These are phyloP conservation scores for Pluvianellus socialis DNA, from an alignment of 2,113 vertebrate species.

Conservation along the genomic window DNA sequence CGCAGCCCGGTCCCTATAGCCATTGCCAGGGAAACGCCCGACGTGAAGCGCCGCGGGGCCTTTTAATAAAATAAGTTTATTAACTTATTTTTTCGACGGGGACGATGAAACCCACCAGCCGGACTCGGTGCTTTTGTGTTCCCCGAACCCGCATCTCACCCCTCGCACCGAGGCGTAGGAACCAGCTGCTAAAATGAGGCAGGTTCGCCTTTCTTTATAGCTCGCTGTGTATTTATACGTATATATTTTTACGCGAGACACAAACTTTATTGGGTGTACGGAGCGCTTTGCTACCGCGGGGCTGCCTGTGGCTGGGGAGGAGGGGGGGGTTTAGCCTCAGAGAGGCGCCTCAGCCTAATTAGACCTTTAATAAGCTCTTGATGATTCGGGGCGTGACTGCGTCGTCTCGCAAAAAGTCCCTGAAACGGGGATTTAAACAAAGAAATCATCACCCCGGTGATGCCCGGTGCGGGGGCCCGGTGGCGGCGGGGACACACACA, in stretches of 20 bases:
- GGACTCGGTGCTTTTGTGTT: neutral
- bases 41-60: neutral
- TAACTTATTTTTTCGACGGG: neutral
- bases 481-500: neutral
- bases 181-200: neutral
- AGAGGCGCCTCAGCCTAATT: constrained; percentile 8
- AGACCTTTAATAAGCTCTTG: constrained; percentile 34
- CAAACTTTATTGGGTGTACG: neutral
- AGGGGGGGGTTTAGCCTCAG: neutral
- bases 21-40: neutral
- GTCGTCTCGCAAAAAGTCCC: neutral
- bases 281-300: neutral
- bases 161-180: neutral
- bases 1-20: neutral
- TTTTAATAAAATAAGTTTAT: too few relatives aligned
- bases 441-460: neutral
- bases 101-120: neutral
- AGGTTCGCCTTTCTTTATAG: accelerated
- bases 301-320: neutral
- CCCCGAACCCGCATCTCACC: neutral
- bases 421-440: neutral
- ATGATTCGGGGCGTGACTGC: neutral
- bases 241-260: neutral
- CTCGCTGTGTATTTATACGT: accelerated
- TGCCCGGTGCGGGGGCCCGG: neutral